Evolutionary conservation across 2,113 vertebrate genomes (phyloP).

Genomic region (Microtus oregoni): DNA sequence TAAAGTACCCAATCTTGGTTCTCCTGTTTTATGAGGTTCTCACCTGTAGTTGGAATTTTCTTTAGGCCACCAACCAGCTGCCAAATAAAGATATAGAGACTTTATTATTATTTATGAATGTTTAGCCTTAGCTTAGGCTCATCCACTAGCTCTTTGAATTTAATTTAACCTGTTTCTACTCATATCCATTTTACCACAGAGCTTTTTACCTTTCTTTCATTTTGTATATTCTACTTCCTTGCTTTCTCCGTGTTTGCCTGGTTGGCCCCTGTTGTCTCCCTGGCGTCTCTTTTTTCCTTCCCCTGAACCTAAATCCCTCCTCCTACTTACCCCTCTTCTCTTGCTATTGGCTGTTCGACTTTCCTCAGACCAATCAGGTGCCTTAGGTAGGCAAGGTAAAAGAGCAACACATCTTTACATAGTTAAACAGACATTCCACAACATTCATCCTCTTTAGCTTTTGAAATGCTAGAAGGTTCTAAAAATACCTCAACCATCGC

Average conservation of each 20-base stretch:
- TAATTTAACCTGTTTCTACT: not conserved
- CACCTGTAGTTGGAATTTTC: no score
- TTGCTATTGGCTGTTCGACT: not conserved
- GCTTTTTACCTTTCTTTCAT: not conserved
- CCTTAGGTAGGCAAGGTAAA: not conserved
- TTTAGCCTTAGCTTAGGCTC: not conserved
- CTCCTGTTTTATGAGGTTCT: no score
- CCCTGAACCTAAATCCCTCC: not conserved
- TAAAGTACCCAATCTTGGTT: no score
- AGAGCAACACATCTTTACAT: not conserved
- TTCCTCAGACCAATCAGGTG: not conserved
- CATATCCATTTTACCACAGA: not conserved
- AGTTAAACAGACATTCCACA: not conserved
- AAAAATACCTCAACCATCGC: not conserved
- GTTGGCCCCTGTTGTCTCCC: not conserved
- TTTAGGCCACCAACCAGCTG: no score
- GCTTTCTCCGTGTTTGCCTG: not conserved
- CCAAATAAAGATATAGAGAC: not conserved
- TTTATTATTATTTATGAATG: not conserved
- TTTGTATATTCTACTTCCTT: not conserved
- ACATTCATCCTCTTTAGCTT: not conserved
- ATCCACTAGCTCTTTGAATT: not conserved
- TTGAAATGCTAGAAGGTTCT: conserved; percentile 30
- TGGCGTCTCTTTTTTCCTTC: not conserved
- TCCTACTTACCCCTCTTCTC: not conserved